Conservation (phyloP, 2,113 vertebrate species). For the Lontra canadensis region DNA sequence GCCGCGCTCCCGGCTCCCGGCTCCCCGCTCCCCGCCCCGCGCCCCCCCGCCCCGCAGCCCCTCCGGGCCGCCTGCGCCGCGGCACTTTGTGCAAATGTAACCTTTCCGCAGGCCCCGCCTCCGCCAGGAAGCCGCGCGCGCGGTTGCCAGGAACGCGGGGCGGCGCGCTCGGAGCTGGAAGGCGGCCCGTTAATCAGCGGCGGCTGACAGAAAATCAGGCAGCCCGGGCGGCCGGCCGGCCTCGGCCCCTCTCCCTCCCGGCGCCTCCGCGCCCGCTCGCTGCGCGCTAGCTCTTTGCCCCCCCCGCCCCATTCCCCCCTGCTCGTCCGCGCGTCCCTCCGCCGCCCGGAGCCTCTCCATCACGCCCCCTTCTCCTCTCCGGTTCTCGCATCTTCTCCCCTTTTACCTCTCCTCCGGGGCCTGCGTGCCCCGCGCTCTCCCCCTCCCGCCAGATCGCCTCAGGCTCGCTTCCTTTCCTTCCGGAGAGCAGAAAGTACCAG, state of each 20-base stretch:
- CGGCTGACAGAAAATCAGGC: constrained; percentile 80
- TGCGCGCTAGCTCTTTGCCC: constrained; percentile 60
- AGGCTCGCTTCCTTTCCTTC: not conserved
- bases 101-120: constrained; percentile 90
- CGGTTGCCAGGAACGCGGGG: constrained; percentile 90
- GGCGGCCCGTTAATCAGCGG: constrained; percentile 93
- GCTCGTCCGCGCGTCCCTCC: not conserved
- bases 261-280: constrained; percentile 59
- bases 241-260: constrained; percentile 61
- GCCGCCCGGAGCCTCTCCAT: not conserved
- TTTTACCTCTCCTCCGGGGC: not conserved
- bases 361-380: not conserved
- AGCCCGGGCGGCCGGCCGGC: constrained; percentile 75
- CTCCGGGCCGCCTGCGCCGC: constrained; percentile 87
- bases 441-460: not conserved
- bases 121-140: constrained; percentile 89
- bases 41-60: constrained; percentile 76
- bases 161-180: constrained; percentile 89
- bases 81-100: constrained; percentile 95
- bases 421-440: constrained; percentile 32
- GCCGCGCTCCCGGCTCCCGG: constrained; percentile 14
- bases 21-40: constrained; percentile 68
- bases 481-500: not conserved
- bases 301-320: not conserved
- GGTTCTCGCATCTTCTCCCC: not conserved